Conservation (phyloP, 2,797 vertebrate genomes). For the Euphonia xanthogaster region DNA sequence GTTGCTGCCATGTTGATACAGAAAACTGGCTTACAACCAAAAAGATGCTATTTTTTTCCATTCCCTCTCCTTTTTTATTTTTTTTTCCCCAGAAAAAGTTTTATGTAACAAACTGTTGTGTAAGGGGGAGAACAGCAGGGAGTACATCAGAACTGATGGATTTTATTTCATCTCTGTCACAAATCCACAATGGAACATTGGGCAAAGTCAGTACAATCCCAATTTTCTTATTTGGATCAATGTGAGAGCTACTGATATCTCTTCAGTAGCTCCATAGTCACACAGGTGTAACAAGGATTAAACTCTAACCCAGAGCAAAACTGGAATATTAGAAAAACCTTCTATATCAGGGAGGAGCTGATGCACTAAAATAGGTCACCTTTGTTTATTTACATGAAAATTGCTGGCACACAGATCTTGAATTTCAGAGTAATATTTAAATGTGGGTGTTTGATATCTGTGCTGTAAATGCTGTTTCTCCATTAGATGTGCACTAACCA, state of each 20-base stretch:
- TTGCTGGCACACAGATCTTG: background rate
- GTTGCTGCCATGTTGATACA: slow-evolving; percentile 27
- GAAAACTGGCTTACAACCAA: slow-evolving; percentile 36
- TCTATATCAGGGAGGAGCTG: background rate
- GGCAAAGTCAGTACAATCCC: background rate
- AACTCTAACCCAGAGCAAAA: background rate
- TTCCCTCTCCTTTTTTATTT: background rate
- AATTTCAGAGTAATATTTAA: background rate
- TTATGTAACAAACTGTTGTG: slow-evolving; percentile 50
- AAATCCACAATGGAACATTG: background rate
- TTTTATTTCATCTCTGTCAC: background rate
- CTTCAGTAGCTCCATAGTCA: background rate
- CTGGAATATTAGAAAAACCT: background rate
- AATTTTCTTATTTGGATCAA: background rate
- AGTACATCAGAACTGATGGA: background rate
- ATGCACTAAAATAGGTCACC: background rate
- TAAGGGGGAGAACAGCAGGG: slow-evolving; percentile 42
- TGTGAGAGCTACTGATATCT: background rate
- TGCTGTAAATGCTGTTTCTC: background rate
- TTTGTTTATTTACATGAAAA: background rate
- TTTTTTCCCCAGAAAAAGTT: background rate
- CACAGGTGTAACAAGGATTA: background rate
- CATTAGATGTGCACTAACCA: no score
- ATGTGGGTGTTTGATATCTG: background rate
- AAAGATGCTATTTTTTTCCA: slow-evolving; percentile 45